phyloP scores from a whole-genome alignment of 2,797 vertebrate genomes.

The Lateolabrax maculatus region DNA sequence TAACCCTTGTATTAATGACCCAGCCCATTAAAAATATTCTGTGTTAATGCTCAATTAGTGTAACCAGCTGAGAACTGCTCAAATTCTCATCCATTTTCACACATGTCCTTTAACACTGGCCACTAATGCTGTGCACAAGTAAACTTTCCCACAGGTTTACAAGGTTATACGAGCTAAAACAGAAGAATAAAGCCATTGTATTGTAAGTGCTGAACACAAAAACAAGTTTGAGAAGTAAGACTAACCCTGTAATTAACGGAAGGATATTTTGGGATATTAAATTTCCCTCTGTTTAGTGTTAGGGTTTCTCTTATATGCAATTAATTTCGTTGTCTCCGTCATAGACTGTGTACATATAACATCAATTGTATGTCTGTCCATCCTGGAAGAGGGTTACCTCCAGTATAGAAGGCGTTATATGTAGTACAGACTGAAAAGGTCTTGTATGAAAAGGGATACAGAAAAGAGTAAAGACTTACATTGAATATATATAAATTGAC shows the following conservation, averaged over 20 bases:
- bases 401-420: background rate
- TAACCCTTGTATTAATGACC: slow-evolving; percentile 13
- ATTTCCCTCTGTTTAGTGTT: background rate
- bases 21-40: slow-evolving; percentile 5
- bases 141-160: slow-evolving; percentile 34
- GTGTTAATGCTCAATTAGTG: slow-evolving; percentile 16
- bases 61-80: background rate
- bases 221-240: background rate
- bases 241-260: too few species aligned
- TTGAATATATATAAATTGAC: background rate
- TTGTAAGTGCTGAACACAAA: slow-evolving; percentile 1
- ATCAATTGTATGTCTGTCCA: background rate
- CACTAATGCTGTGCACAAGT: background rate
- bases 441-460: too few species aligned
- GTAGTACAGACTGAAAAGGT: too few species aligned
- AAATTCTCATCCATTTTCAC: background rate
- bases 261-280: background rate
- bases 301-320: background rate
- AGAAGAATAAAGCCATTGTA: background rate
- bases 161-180: background rate
- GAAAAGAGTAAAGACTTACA: too few species aligned
- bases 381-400: background rate
- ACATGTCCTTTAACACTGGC: background rate
- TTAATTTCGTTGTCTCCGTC: background rate
- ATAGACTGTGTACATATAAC: background rate